Evolutionary conservation across 2,113 vertebrate species (phyloP).

Genomic region (Malurus cyaneus): DNA sequence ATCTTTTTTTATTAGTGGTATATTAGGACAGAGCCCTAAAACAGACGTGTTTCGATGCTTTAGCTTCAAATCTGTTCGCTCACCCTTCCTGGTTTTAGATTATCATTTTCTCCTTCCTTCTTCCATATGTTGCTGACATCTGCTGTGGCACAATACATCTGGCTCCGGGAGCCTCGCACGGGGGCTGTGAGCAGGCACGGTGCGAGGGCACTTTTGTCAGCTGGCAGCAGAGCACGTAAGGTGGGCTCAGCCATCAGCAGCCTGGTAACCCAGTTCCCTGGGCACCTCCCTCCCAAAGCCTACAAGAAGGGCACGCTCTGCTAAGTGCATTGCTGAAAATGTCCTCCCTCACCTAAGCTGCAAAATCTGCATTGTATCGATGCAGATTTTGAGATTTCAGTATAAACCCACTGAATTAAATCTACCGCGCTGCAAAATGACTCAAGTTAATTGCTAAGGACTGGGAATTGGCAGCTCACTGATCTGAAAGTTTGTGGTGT

Average conservation of each 20-base stretch:
- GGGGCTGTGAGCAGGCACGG: neutral
- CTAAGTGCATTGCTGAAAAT: neutral
- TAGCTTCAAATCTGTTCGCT: conserved; percentile 15
- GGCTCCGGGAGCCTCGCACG: neutral
- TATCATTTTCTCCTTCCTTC: conserved; percentile 47
- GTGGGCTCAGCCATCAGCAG: neutral
- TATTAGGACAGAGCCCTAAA: neutral
- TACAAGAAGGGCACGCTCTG: neutral
- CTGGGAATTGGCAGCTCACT: conserved; percentile 28
- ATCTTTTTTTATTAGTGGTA: neutral
- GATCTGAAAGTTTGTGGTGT: conserved; percentile 51
- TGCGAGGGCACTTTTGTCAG: neutral
- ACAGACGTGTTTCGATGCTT: neutral
- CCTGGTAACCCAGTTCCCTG: neutral
- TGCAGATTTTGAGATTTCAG: conserved; percentile 43
- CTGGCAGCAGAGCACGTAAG: neutral
- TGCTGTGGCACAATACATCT: conserved; percentile 55
- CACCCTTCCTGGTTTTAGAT: conserved; percentile 35
- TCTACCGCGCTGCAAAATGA: conserved; percentile 29
- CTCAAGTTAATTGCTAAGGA: conserved; percentile 62
- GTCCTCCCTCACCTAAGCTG: neutral
- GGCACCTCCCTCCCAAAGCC: neutral
- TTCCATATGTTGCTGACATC: conserved; percentile 58
- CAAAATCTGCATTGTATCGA: neutral
- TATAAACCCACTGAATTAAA: conserved; percentile 38